Conservation (phyloP, 2,888 invertebrate genomes). For the Isotomurus palustris region DNA sequence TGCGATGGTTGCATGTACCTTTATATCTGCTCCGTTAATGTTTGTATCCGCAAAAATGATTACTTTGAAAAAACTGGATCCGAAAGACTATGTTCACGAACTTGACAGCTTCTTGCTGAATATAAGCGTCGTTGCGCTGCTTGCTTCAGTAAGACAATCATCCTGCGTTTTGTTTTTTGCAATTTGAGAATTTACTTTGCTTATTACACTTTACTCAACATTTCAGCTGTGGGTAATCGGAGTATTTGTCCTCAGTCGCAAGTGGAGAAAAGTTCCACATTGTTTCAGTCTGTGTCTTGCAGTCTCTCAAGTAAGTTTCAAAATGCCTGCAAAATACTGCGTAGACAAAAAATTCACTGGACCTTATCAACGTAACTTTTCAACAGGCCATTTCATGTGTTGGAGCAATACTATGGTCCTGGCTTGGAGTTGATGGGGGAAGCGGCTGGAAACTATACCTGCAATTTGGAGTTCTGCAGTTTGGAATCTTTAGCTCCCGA, state of each 20-base stretch:
- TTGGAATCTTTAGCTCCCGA: slow-evolving; percentile 69
- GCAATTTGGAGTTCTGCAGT: slow-evolving; percentile 71
- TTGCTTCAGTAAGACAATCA: slow-evolving; percentile 66
- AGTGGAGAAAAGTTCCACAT: slow-evolving; percentile 74
- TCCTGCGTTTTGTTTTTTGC: neutral
- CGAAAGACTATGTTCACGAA: slow-evolving; percentile 69
- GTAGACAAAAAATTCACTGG: too few relatives aligned
- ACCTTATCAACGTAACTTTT: slow-evolving; percentile 36
- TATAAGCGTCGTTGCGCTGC: slow-evolving; percentile 70
- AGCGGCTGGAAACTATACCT: slow-evolving; percentile 62
- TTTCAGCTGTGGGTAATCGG: slow-evolving; percentile 64
- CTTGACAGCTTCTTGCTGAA: slow-evolving; percentile 76
- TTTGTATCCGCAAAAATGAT: slow-evolving; percentile 92
- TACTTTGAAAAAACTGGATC: slow-evolving; percentile 61
- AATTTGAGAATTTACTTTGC: neutral
- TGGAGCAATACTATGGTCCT: slow-evolving; percentile 71
- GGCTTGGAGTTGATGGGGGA: slow-evolving; percentile 51
- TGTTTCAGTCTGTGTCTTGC: slow-evolving; percentile 72
- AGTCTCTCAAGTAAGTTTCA: slow-evolving; percentile 66
- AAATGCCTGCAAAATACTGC: neutral
- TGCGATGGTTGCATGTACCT: slow-evolving; percentile 90
- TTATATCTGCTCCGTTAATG: slow-evolving; percentile 90
- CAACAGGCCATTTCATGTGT: slow-evolving; percentile 62
- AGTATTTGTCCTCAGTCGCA: slow-evolving; percentile 68
- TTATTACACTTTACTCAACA: neutral